phyloP scores from a whole-genome alignment of 2,113 vertebrate genomes.

The Brevimyrus niger region DNA sequence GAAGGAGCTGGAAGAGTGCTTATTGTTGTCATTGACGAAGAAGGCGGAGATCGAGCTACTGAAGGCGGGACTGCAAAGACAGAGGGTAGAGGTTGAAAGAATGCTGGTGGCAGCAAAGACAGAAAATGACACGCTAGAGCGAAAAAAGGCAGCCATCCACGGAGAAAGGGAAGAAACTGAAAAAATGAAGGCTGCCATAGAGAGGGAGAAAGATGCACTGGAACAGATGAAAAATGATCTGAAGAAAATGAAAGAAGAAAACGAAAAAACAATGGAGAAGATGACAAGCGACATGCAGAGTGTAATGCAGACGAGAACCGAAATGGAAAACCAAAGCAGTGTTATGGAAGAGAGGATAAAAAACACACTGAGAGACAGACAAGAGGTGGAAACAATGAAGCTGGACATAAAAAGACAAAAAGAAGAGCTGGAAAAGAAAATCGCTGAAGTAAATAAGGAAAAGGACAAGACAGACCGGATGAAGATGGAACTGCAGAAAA shows the following conservation, averaged over 20 bases:
- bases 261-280: neutral
- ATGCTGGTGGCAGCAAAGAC: slow-evolving; percentile 9
- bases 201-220: neutral
- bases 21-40: slow-evolving; percentile 26
- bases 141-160: slow-evolving; percentile 12
- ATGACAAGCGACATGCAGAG: neutral
- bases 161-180: slow-evolving; percentile 25
- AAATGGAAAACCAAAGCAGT: neutral
- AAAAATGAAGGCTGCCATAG: slow-evolving; percentile 13
- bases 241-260: neutral
- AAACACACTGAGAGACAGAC: neutral
- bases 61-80: slow-evolving; percentile 37
- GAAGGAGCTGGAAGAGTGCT: slow-evolving; percentile 22
- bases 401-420: neutral
- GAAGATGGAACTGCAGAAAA: neutral
- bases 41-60: slow-evolving; percentile 38
- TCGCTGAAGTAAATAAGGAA: neutral
- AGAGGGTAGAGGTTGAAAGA: slow-evolving; percentile 34
- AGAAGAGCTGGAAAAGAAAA: neutral
- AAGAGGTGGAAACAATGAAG: slow-evolving; percentile 6
- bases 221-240: neutral
- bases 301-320: slow-evolving; percentile 10
- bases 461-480: neutral
- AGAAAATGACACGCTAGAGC: neutral
- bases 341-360: neutral